These are phyloP conservation scores for Neocrepidodera transversa DNA, from an alignment of 2,888 invertebrate genomes.

Conservation along the genomic window DNA sequence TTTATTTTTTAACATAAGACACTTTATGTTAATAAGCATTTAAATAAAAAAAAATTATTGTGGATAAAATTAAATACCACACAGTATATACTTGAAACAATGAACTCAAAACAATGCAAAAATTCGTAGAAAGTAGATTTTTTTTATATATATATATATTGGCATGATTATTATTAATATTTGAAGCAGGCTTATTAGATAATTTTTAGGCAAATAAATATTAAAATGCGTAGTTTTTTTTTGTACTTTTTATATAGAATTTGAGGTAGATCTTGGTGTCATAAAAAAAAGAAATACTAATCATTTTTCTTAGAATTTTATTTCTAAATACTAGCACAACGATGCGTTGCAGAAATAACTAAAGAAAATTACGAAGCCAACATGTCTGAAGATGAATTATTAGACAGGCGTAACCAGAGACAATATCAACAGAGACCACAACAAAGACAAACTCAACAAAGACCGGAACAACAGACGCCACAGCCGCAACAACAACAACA, in stretches of 20 bases:
- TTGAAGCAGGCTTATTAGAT: slow-evolving; percentile 35
- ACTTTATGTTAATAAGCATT: no score
- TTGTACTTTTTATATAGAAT: slow-evolving; percentile 31
- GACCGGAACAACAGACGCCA: slow-evolving; percentile 58
- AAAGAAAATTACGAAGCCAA: slow-evolving; percentile 78
- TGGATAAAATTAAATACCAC: neutral
- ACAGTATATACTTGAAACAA: neutral
- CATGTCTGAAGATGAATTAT: slow-evolving; percentile 73
- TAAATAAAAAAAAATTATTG: no score
- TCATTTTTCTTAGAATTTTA: slow-evolving; percentile 45
- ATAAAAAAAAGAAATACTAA: slow-evolving; percentile 49
- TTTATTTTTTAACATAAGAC: no score
- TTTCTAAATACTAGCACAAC: slow-evolving; percentile 57
- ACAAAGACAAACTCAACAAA: slow-evolving; percentile 59
- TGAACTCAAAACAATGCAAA: neutral
- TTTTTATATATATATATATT: no score
- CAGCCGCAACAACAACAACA: slow-evolving; percentile 56
- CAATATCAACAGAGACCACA: slow-evolving; percentile 52
- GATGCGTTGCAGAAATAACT: slow-evolving; percentile 74
- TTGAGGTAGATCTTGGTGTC: slow-evolving; percentile 49
- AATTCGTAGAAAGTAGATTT: slow-evolving; percentile 28
- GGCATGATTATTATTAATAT: slow-evolving; percentile 31
- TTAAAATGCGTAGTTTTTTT: slow-evolving; percentile 33
- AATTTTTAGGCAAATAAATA: slow-evolving; percentile 14
- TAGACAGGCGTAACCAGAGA: slow-evolving; percentile 59